Percentiles rank a stretch among this genome's conserved stretches.
Conservation (phyloP, 2,888 invertebrate genomes). For the Archips xylosteana region DNA sequence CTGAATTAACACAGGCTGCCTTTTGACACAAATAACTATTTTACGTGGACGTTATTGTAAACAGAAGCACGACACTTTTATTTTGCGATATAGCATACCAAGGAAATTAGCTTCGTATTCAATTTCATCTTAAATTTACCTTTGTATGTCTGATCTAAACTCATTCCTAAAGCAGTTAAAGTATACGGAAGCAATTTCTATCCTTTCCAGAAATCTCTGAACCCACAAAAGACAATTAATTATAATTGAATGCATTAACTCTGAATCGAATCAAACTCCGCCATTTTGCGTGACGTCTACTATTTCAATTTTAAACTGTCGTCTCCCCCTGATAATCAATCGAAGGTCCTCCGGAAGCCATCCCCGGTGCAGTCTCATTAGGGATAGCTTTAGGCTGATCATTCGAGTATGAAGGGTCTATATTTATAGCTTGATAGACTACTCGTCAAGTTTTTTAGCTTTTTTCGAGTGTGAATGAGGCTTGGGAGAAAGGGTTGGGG, state of each 20-base stretch:
- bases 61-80: too few species aligned
- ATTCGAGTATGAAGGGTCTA: slow-evolving; percentile 59
- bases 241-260: slow-evolving; percentile 36
- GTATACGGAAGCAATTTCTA: background rate
- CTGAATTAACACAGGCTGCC: too few species aligned
- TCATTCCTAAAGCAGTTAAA: too few species aligned
- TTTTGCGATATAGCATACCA: too few species aligned
- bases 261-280: slow-evolving; percentile 38
- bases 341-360: slow-evolving; percentile 65
- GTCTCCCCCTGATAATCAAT: slow-evolving; percentile 48
- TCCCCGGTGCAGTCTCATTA: slow-evolving; percentile 77
- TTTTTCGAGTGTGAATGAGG: background rate
- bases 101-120: too few species aligned
- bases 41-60: too few species aligned
- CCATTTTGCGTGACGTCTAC: slow-evolving; percentile 39
- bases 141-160: too few species aligned
- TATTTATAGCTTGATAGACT: slow-evolving; percentile 9
- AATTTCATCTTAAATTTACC: too few species aligned
- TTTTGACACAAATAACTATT: too few species aligned
- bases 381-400: slow-evolving; percentile 79
- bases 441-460: background rate
- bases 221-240: slow-evolving; percentile 14
- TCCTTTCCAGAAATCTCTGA: background rate
- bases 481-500: background rate
- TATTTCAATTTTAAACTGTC: slow-evolving; percentile 45